Conservation (phyloP, 2,113 vertebrate genomes). For the Illadopsis cleaveri region DNA sequence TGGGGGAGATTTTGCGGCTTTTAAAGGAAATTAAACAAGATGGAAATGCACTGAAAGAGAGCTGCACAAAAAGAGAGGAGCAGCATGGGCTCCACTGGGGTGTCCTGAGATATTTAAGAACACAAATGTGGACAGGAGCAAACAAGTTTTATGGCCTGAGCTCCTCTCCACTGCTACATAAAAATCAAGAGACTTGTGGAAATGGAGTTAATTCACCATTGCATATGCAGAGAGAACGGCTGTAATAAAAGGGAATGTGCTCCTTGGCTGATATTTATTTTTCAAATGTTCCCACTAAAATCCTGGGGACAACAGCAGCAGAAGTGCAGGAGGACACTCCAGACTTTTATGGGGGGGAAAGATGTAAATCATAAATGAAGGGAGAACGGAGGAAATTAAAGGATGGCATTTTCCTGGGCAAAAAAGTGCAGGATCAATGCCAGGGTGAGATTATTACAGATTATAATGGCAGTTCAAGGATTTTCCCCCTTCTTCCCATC, state of each 20-base stretch:
- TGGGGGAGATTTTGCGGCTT: conserved; percentile 20
- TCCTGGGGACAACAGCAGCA: neutral
- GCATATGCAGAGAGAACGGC: conserved; percentile 33
- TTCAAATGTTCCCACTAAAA: conserved; percentile 56
- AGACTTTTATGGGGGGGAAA: neutral
- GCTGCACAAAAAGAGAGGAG: neutral
- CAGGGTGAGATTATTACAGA: neutral
- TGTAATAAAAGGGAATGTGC: conserved; percentile 46
- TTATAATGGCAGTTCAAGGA: neutral
- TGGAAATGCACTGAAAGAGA: neutral
- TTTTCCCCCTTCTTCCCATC: neutral
- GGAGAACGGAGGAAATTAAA: neutral
- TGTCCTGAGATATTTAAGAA: neutral
- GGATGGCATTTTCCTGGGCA: neutral
- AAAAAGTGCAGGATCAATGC: neutral
- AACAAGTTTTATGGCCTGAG: conserved; percentile 12
- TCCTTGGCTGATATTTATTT: conserved; percentile 57
- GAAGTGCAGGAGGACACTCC: conserved; percentile 23
- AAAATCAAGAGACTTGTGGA: conserved; percentile 20
- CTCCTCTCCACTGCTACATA: conserved; percentile 9
- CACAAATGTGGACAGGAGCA: neutral
- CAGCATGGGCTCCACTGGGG: neutral
- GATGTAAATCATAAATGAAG: neutral
- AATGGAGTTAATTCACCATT: conserved; percentile 30
- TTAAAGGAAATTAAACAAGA: conserved; percentile 38